Conservation (phyloP, 2,888 invertebrate species). For the Cabera pusaria region DNA sequence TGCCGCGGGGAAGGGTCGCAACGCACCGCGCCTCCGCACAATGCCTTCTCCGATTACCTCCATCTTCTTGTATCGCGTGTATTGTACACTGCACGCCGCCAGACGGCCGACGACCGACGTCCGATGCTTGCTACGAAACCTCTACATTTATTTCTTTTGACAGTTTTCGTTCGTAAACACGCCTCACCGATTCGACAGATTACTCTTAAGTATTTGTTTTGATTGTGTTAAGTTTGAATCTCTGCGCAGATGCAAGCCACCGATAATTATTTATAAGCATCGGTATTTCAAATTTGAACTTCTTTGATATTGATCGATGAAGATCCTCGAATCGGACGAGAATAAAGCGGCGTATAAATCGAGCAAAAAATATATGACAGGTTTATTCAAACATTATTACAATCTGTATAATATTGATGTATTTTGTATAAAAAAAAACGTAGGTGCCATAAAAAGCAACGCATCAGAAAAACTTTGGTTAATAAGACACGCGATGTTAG, state of each 20-base stretch:
- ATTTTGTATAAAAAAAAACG: conserved; percentile 8
- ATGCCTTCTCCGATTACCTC: conserved; percentile 78
- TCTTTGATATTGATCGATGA: conserved; percentile 15
- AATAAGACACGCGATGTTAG: too few relatives aligned
- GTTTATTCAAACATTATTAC: conserved; percentile 6
- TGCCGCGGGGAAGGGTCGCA: conserved; percentile 49
- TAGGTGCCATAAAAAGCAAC: conserved; percentile 12
- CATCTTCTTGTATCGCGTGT: conserved; percentile 76
- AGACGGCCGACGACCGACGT: conserved; percentile 36
- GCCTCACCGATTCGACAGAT: conserved; percentile 59
- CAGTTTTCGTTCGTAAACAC: conserved; percentile 65
- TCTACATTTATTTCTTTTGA: conserved; percentile 69
- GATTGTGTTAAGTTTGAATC: conserved; percentile 26
- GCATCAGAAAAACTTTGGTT: conserved; percentile 12
- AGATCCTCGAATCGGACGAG: too few relatives aligned
- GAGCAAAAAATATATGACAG: conserved; percentile 9
- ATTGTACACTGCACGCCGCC: too few relatives aligned
- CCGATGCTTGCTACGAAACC: conserved; percentile 45
- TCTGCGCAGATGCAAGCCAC: conserved; percentile 18
- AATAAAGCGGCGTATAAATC: conserved; percentile 7
- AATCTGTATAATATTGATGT: conserved; percentile 9
- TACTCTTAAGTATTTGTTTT: conserved; percentile 33
- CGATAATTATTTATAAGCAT: conserved; percentile 19
- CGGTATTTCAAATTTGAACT: conserved; percentile 5
- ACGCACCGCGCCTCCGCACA: conserved; percentile 78